phyloP scores from a whole-genome alignment of 2,113 vertebrate species.

The Xyliphius kryptos region DNA sequence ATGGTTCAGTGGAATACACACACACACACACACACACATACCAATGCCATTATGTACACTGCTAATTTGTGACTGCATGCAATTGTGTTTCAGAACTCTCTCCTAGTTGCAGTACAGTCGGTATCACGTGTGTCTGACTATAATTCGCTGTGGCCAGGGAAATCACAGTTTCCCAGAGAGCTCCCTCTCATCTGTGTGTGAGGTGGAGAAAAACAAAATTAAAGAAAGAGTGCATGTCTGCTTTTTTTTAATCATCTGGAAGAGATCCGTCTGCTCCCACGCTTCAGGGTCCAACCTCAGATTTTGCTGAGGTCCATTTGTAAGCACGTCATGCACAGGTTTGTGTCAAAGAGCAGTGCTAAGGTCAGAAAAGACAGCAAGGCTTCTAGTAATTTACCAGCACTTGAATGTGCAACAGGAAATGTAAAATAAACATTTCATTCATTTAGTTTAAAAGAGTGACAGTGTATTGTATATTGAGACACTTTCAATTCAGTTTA shows the following conservation, averaged over 20 bases:
- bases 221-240: slow-evolving; percentile 51
- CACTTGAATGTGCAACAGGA: too few species aligned
- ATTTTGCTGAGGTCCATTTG: slow-evolving; percentile 39
- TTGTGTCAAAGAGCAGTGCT: slow-evolving; percentile 22
- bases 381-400: too few species aligned
- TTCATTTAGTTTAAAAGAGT: too few species aligned
- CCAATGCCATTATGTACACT: not conserved
- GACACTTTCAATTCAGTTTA: too few species aligned
- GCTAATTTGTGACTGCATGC: slow-evolving; percentile 26
- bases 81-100: slow-evolving; percentile 22
- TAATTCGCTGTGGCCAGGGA: slow-evolving; percentile 70
- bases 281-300: slow-evolving; percentile 53
- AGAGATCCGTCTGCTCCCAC: slow-evolving; percentile 56
- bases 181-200: slow-evolving; percentile 60
- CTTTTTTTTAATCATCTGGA: slow-evolving; percentile 61
- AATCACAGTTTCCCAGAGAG: slow-evolving; percentile 69
- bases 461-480: too few species aligned
- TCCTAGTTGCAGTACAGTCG: slow-evolving; percentile 23
- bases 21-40: slow-evolving; percentile 18
- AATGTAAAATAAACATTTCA: too few species aligned
- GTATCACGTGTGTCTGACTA: slow-evolving; percentile 46
- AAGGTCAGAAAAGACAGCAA: not conserved
- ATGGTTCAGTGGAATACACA: slow-evolving; percentile 4
- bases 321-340: slow-evolving; percentile 35
- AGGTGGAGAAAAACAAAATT: slow-evolving; percentile 30